Base-by-base conservation (phyloP, 2,888 invertebrate genomes). In the Seladonia tumulorum region DNA sequence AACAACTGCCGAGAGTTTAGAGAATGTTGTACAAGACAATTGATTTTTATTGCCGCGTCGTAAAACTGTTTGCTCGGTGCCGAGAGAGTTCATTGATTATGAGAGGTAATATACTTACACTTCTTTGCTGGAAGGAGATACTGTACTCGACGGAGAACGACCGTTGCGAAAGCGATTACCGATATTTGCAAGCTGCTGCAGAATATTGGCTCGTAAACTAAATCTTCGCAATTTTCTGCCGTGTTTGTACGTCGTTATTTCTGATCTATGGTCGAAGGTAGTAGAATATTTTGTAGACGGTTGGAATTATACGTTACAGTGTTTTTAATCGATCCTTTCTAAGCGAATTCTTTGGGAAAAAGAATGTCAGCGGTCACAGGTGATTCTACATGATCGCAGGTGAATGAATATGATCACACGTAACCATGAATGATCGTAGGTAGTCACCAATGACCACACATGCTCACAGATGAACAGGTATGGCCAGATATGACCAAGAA, bases 151-250 rank as follows among this genome's bases (percentile, higher is more conserved):
- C 53, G 22, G 22, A 5, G 63, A 63, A 63, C 63, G 63, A 29
- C 7, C 63, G 63, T 63, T 63, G 29, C 63, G 78, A 57, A 78
- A 78, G 16, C 45, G 71, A 78, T 72, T 45, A 45, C 29, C 14
- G 35, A 4, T 63, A 63, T 29, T 63, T 63, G 16, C 63, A 29
- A 29, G 63, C 29, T 63, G 14, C 16, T 16, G 29, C 29, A 7
- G 25, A 25, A 7, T 25, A 60, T 29, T 29, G 25, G 14, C 25
- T 63, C 63, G 63, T 63, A 63, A 63, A 63, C 29, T 29, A 63
- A 16, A 63, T 63, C 63, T 63, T 63, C 7, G 25, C 63, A 29
- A 63, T 63, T 29, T 63, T 29, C 29, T 16, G 29, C 29, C 16
- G 63, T 29, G 29, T 16, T 16, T 5, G 14, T 7, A 29, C 63